Evolutionary conservation across 2,888 invertebrate genomes (phyloP).

Genomic region (Andricus curvator): DNA sequence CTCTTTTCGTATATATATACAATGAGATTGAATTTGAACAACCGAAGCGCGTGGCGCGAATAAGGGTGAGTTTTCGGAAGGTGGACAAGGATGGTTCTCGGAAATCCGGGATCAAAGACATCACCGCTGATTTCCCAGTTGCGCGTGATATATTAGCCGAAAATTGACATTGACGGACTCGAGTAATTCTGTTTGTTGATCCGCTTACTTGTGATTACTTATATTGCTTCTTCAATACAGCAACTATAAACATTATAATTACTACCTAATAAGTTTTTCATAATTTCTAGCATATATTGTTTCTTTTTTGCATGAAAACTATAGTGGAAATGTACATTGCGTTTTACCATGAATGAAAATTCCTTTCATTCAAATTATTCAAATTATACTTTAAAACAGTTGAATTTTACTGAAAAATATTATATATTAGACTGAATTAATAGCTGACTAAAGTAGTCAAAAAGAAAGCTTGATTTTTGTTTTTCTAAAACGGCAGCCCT

Average conservation of each 20-base stretch:
- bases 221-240: not conserved
- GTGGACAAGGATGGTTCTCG: slow-evolving; percentile 50
- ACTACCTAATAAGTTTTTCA: no score
- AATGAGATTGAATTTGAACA: slow-evolving; percentile 34
- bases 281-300: no score
- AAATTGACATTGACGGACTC: slow-evolving; percentile 51
- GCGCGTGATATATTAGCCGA: slow-evolving; percentile 53
- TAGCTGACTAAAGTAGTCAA: no score
- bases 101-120: slow-evolving; percentile 54
- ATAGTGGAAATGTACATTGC: no score
- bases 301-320: no score
- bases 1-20: slow-evolving; percentile 29
- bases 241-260: not conserved
- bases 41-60: slow-evolving; percentile 9
- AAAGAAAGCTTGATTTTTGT: no score
- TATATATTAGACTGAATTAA: no score
- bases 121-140: slow-evolving; percentile 52
- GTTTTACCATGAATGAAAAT: no score
- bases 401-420: no score
- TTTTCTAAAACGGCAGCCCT: no score
- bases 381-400: no score
- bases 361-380: no score
- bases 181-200: slow-evolving; percentile 25
- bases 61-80: slow-evolving; percentile 30
- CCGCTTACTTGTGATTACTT: not conserved